A percentile compares a stretch with the other conserved stretches of the same genome.
phyloP scores from a whole-genome alignment of 2,113 vertebrate species.

The Lichenostomus cassidix region DNA sequence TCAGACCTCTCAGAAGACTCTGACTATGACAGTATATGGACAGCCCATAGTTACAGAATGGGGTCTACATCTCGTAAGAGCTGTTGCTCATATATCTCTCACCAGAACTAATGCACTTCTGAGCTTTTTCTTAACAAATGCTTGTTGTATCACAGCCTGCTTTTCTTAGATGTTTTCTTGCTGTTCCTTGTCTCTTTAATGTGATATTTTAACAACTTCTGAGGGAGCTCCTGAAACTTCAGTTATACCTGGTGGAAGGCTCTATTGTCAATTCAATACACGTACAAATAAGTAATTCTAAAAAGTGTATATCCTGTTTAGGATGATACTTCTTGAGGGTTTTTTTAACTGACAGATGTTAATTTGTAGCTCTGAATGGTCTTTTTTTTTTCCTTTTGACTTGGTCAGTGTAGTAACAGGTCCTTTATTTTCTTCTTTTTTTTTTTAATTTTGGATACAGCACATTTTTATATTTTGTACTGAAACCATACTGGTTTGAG shows the following conservation, averaged over 20 bases:
- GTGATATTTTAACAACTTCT: constrained; percentile 81
- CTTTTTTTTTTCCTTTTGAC: background rate
- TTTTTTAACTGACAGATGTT: constrained; percentile 54
- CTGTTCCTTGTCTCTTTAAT: constrained; percentile 83
- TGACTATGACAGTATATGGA: constrained; percentile 99
- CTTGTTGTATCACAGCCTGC: constrained; percentile 86
- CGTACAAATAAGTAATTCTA: background rate
- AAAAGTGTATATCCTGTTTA: constrained; percentile 39
- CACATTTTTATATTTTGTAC: constrained; percentile 69
- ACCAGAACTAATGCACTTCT: constrained; percentile 94
- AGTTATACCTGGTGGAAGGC: constrained; percentile 70
- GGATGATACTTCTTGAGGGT: constrained; percentile 36
- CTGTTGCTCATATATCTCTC: constrained; percentile 98
- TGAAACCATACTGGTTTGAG: constrained; percentile 69
- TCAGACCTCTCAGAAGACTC: constrained; percentile 99
- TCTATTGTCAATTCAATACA: constrained; percentile 45
- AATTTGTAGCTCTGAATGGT: constrained; percentile 53
- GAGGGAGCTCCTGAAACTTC: constrained; percentile 73
- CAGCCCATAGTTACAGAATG: constrained; percentile 99
- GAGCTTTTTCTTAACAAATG: constrained; percentile 85
- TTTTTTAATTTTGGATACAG: constrained; percentile 34
- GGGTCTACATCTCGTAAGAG: constrained; percentile 98
- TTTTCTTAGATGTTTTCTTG: constrained; percentile 90
- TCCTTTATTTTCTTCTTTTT: constrained; percentile 3
- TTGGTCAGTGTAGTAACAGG: constrained; percentile 59